A percentile compares a stretch with the other conserved stretches of the same genome.
Conservation (phyloP, 1,140 invertebrate genomes). For the Caenorhabditis latens region DNA sequence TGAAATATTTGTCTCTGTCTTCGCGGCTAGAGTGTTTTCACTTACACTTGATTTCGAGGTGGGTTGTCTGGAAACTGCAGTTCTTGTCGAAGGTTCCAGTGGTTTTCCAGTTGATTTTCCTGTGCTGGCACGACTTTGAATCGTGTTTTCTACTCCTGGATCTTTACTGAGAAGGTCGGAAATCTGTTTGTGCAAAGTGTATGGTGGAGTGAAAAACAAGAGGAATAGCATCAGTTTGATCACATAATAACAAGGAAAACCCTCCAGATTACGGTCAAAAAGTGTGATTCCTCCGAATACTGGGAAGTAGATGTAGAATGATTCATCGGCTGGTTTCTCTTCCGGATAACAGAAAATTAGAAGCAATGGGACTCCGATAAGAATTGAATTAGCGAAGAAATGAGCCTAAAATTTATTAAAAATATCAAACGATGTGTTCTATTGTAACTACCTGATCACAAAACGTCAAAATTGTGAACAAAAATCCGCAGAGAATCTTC, state of each 20-base stretch:
- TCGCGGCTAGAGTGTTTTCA: background rate
- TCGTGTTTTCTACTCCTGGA: background rate
- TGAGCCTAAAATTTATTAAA: background rate
- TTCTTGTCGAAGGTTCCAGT: background rate
- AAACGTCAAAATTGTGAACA: slow-evolving; percentile 3
- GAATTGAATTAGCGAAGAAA: slow-evolving; percentile 25
- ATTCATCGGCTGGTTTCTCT: slow-evolving; percentile 29
- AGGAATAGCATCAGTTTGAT: background rate
- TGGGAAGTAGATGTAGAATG: slow-evolving; percentile 8
- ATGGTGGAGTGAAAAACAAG: slow-evolving; percentile 25
- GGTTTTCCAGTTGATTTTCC: background rate
- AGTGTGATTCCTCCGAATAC: slow-evolving; percentile 16
- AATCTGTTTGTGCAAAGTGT: background rate
- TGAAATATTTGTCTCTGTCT: background rate
- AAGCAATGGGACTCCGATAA: slow-evolving; percentile 13
- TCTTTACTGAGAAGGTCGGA: background rate
- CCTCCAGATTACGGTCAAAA: background rate
- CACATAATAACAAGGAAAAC: slow-evolving; percentile 24
- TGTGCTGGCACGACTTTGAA: background rate
- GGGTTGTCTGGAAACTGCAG: background rate
- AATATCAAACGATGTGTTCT: background rate
- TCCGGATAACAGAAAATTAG: slow-evolving; percentile 17
- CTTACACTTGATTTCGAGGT: background rate
- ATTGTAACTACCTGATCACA: background rate
- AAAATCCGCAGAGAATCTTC: background rate